Percentiles rank a stretch among this genome's conserved stretches.
These are phyloP conservation scores for Belgica antarctica DNA, from an alignment of 2,888 invertebrate species.

Conservation along the genomic window DNA sequence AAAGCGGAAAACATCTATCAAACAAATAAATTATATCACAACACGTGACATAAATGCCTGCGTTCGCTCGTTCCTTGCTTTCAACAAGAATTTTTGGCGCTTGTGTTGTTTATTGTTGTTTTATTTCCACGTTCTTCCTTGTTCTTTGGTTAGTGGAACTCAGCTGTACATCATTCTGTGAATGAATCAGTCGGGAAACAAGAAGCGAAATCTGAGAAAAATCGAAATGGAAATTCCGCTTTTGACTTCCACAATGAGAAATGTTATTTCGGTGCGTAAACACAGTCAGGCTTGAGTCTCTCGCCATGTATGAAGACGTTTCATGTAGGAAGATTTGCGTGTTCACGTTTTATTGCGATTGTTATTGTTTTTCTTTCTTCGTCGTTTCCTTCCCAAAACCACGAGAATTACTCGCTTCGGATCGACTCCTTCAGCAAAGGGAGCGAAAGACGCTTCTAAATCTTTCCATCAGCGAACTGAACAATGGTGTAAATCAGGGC, in stretches of 20 bases:
- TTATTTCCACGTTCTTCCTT: too few species aligned
- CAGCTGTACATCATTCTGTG: conserved; percentile 1
- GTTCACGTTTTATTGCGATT: conserved; percentile 30
- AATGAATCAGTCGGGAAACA: background rate
- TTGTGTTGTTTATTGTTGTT: background rate
- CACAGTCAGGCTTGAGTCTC: too few species aligned
- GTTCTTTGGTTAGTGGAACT: background rate
- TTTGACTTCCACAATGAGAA: too few species aligned
- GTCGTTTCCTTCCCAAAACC: conserved; percentile 7
- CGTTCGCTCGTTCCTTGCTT: background rate
- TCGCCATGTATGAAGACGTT: too few species aligned
- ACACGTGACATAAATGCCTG: conserved; percentile 40
- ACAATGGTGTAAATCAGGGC: too few species aligned
- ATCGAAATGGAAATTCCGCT: background rate
- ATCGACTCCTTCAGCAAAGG: background rate
- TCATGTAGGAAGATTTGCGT: conserved; percentile 4
- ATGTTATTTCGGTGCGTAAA: too few species aligned
- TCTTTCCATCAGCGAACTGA: too few species aligned
- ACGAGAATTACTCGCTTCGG: background rate
- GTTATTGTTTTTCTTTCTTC: conserved; percentile 28
- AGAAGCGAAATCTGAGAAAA: background rate
- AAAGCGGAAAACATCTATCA: conserved; percentile 40
- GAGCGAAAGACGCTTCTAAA: background rate
- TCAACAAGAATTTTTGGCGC: background rate
- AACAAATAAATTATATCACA: conserved; percentile 37